Evolutionary conservation across 2,797 vertebrate genomes (phyloP).

Genomic region (Zalophus californianus): DNA sequence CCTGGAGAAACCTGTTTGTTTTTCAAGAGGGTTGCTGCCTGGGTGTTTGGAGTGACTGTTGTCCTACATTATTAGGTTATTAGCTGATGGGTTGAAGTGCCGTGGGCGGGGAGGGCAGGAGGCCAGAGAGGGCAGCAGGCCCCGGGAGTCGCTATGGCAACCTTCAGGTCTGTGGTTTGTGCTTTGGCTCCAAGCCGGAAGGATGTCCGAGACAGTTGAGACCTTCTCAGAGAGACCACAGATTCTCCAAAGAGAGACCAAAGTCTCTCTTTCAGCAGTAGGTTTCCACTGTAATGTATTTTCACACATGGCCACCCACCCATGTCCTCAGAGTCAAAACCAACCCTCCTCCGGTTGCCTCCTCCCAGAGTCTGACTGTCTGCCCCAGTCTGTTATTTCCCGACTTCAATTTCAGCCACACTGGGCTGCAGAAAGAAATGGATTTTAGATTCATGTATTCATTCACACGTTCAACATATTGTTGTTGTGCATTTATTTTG

Average conservation of each 20-base stretch:
- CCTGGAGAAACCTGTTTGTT: constrained; percentile 43
- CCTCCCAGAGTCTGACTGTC: neutral
- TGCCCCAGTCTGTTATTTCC: neutral
- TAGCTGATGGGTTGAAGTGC: constrained; percentile 50
- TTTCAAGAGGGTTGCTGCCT: neutral
- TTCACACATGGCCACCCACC: neutral
- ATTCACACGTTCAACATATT: neutral
- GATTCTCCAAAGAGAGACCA: neutral
- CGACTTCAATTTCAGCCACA: neutral
- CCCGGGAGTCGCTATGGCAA: constrained; percentile 45
- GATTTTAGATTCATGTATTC: neutral
- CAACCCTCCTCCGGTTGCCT: neutral
- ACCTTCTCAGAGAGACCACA: constrained; percentile 40
- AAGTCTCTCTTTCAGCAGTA: too few species aligned
- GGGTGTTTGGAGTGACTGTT: constrained; percentile 29
- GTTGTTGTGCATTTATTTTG: neutral
- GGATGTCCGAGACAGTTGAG: neutral
- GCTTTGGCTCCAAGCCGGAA: neutral
- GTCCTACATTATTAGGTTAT: constrained; percentile 64
- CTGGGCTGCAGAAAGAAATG: neutral
- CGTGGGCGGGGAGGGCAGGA: constrained; percentile 7
- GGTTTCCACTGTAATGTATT: neutral
- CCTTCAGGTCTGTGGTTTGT: constrained; percentile 26
- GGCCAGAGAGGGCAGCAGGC: neutral
- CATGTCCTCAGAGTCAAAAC: neutral